These are phyloP conservation scores for Leiothrix lutea DNA, from an alignment of 2,113 vertebrate species.

Conservation along the genomic window DNA sequence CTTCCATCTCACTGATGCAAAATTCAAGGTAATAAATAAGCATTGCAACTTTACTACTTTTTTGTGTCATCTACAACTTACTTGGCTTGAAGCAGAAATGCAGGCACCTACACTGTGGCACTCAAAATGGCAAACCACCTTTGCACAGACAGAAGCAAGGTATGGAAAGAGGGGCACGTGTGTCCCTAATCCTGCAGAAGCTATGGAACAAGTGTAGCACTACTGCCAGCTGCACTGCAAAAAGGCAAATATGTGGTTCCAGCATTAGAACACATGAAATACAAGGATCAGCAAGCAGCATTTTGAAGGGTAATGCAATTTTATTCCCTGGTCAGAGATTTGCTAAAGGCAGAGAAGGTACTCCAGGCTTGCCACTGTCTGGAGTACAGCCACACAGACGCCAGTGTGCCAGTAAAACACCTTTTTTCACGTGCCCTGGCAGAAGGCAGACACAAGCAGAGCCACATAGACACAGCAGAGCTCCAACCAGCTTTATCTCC, in stretches of 20 bases:
- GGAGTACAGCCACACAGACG: background rate
- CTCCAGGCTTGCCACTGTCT: background rate
- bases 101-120: background rate
- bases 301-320: background rate
- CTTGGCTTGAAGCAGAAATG: background rate
- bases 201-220: background rate
- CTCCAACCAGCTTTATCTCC: rapidly evolving
- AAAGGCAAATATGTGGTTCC: background rate
- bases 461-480: background rate
- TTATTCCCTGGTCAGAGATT: background rate
- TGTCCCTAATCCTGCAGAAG: background rate
- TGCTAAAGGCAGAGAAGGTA: rapidly evolving
- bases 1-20: background rate
- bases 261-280: background rate
- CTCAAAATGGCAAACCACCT: background rate
- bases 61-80: background rate
- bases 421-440: background rate
- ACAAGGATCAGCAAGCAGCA: background rate
- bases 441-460: background rate
- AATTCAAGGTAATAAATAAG: background rate
- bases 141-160: background rate
- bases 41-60: background rate
- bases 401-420: background rate
- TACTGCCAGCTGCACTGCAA: background rate
- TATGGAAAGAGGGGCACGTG: background rate